Base-by-base conservation (phyloP, 2,113 vertebrate species). In the Nyctibius bracteatus region DNA sequence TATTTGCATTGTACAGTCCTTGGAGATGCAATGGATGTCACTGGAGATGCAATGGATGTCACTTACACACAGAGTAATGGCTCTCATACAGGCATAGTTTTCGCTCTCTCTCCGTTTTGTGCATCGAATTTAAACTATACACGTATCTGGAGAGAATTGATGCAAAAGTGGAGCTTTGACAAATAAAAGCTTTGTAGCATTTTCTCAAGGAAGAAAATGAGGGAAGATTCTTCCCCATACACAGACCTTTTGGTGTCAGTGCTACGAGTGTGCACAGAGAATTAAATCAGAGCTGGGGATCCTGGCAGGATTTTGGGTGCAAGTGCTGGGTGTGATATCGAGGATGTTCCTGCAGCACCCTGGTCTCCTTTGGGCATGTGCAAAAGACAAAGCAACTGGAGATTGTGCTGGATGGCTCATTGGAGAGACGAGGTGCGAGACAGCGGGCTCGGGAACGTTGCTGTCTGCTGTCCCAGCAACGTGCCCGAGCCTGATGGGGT, bases 241-340 rank as follows among this genome's bases (percentile, higher is more conserved):
- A 2, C n/a, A 28, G 35, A 21, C 5, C n/a, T 65, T 20, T 14
- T 1, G 2, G n/a, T n/a, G n/a, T 12, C 0, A 1, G 46, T n/a
- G n/a, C 39, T 43, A 22, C 0, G 2, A 6, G 24, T 4, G 31
- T 7, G 43, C 15, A 0, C 5, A 2, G 58, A 49, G 71, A 22
- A 15, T 21, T 12, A 65, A 62, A 59, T 41, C 8, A 6, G 52
- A 58, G 47, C 17, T 41, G 61, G 55, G 35, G 6, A 2, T 22
- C 41, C 35, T 0, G 33, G n/a, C 39, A 61, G 54, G 66, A 5
- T 25, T 79, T 20, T 3, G 63, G 27, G 35, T 22, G 47, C 31
- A 15, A 39, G 57, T 1, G 6, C 66, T 15, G 44, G 39, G 35
- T 13, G 35, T 52, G 58, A 46, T 43, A 15, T 12, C 0, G 2